These are phyloP conservation scores for Thereuonema tuberculata DNA, from an alignment of 1,140 invertebrate genomes.

Conservation along the genomic window DNA sequence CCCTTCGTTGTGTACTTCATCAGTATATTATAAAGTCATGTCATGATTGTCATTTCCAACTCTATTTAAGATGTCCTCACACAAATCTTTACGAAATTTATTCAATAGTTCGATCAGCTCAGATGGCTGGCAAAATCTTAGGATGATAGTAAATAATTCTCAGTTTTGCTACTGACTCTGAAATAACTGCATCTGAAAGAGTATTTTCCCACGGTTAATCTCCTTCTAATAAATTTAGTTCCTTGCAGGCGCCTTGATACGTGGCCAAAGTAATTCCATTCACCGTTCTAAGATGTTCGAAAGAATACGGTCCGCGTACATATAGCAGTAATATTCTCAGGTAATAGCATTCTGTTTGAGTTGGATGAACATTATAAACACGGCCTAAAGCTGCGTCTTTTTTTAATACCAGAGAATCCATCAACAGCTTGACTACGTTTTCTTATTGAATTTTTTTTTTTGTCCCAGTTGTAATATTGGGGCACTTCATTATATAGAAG, in stretches of 20 bases:
- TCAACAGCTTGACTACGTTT: constrained; percentile 19
- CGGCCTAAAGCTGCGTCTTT: constrained; percentile 23
- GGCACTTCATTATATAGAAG: constrained; percentile 20
- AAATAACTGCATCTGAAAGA: no score
- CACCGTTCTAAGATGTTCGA: constrained; percentile 30
- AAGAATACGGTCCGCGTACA: constrained; percentile 30
- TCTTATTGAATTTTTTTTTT: constrained; percentile 10
- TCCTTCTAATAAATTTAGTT: constrained; percentile 26
- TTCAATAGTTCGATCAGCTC: no score
- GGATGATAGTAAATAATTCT: no score
- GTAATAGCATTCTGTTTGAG: constrained; percentile 30
- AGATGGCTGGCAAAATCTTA: no score
- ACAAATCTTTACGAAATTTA: no score
- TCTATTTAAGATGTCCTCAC: no score
- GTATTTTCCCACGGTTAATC: constrained; percentile 21
- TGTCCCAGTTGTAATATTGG: constrained; percentile 23
- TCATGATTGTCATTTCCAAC: no score
- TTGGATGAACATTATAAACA: constrained; percentile 30
- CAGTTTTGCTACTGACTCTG: no score
- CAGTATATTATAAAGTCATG: no score
- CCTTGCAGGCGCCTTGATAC: constrained; percentile 30
- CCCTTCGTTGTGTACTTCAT: no score
- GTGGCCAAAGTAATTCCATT: constrained; percentile 31
- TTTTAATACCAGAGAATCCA: constrained; percentile 16
- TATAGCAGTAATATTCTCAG: constrained; percentile 32